Percentiles rank a stretch among this genome's conserved stretches.
Evolutionary conservation across 35 echinoderm and acorn worm species (phyloP).

Genomic region (Acanthaster planci): DNA sequence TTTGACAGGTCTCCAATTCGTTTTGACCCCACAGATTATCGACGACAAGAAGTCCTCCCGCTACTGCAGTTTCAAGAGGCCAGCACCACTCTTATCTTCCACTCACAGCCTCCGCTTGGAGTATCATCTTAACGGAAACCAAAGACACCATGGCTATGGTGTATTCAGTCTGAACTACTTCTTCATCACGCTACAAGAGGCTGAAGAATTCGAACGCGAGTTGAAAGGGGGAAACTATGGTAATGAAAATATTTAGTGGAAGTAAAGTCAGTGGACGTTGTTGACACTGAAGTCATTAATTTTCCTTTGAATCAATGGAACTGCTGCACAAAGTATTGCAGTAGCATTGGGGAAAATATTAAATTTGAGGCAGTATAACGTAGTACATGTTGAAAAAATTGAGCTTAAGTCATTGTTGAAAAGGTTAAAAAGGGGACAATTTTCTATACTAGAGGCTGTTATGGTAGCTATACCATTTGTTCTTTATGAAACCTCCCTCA

Average conservation of each 20-base stretch:
- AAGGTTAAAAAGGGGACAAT: too few relatives aligned
- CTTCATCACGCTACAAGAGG: constrained; percentile 2
- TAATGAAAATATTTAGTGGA: constrained; percentile 1
- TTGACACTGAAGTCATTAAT: too few relatives aligned
- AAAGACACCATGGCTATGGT: constrained; percentile 2
- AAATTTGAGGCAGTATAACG: too few relatives aligned
- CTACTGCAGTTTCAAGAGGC: constrained; percentile 14
- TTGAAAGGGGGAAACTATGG: not conserved
- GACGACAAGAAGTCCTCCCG: constrained; percentile 2
- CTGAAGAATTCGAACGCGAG: not conserved
- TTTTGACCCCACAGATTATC: not conserved
- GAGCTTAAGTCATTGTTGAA: too few relatives aligned
- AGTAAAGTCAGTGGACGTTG: too few relatives aligned
- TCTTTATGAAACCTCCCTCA: too few relatives aligned
- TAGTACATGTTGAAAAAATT: too few relatives aligned
- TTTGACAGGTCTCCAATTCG: not conserved
- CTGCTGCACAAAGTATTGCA: too few relatives aligned
- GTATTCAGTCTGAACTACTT: constrained; percentile 7
- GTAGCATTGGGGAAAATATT: too few relatives aligned
- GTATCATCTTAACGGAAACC: constrained; percentile 1
- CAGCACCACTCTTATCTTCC: not conserved
- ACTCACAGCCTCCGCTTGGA: not conserved
- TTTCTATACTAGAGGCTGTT: too few relatives aligned
- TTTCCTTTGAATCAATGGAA: too few relatives aligned
- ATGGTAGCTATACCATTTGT: too few relatives aligned